Evolutionary conservation across 2,113 vertebrate species (phyloP), one percentile per base, ranked within the genome.

Genomic region (Lepus timidus): DNA sequence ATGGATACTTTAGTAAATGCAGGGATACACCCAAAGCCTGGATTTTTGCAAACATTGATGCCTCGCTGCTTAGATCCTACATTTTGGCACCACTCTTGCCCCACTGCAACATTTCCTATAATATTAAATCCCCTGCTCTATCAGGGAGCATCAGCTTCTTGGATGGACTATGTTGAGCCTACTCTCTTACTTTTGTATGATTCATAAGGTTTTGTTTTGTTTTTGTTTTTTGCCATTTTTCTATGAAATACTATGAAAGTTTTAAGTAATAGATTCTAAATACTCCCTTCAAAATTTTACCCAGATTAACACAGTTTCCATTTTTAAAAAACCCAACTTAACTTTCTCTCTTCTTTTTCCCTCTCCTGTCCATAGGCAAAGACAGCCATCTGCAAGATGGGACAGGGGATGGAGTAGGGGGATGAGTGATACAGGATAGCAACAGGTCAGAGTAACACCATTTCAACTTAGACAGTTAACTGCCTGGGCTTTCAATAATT

Each of bases 341-440:
- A 39, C 19, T 75, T 88, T 4, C 33, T 8, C 6, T 22, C 13
- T 19, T 51, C 31, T 58, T 4, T 29, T 39, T 70, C n/a, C 4
- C 27, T 78, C n/a, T 0, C 6, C 13, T 82, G 31, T 1, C 52
- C 27, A 22, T 25, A 8, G n/a, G 12, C 52, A 6, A 4, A 64
- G 12, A 84, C 0, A 39, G 19, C 7, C 36, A 14, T 65, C 13
- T 27, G 64, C 10, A 55, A 67, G 19, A 44, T 31, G 14, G 5
- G 9, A 31, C 17, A 49, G n/a, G 1, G 6, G 29, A 0, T 4
- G 2, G 25, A 79, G 1, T 4, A 22, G 55, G 80, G 11, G 9
- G 3, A 27, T 44, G 22, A 44, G 39, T 36, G 2, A 36, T 25
- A 44, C 33, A 61, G 12, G n/a, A 4, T 51, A 51, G 3, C 13